A percentile compares a stretch with the other conserved stretches of the same genome.
Conservation (phyloP, 1,140 invertebrate species). For the Oscheius sp. region DNA sequence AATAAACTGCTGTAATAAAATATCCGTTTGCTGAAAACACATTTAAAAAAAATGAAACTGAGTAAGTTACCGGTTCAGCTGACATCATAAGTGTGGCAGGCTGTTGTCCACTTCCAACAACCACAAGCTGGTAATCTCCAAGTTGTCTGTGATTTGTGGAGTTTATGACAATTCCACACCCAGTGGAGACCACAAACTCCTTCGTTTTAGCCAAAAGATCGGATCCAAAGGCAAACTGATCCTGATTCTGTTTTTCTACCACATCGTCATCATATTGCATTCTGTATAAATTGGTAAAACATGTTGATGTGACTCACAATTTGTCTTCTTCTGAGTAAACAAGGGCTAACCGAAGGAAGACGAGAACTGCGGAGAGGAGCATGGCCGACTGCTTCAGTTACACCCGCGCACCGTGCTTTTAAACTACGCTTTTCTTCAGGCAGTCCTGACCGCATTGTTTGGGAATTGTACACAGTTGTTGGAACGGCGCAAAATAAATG, state of each 20-base stretch:
- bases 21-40: conserved; percentile 5
- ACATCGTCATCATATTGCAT: neutral
- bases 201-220: neutral
- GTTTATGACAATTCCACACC: neutral
- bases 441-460: neutral
- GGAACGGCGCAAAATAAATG: too few species aligned
- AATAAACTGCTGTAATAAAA: neutral
- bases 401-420: neutral
- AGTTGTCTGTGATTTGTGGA: conserved; percentile 3
- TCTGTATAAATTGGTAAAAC: neutral
- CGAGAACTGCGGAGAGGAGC: neutral
- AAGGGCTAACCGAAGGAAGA: neutral
- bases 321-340: neutral
- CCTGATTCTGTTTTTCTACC: neutral
- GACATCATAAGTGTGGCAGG: neutral
- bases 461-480: neutral
- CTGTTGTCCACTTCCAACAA: neutral
- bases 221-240: neutral
- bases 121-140: neutral
- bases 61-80: neutral
- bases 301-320: neutral
- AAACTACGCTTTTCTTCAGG: conserved; percentile 1
- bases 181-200: neutral
- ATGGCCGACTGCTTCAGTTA: conserved; percentile 4
- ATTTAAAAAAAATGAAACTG: neutral